phyloP scores from a whole-genome alignment of 2,113 vertebrate genomes.

The Heteronetta atricapilla region DNA sequence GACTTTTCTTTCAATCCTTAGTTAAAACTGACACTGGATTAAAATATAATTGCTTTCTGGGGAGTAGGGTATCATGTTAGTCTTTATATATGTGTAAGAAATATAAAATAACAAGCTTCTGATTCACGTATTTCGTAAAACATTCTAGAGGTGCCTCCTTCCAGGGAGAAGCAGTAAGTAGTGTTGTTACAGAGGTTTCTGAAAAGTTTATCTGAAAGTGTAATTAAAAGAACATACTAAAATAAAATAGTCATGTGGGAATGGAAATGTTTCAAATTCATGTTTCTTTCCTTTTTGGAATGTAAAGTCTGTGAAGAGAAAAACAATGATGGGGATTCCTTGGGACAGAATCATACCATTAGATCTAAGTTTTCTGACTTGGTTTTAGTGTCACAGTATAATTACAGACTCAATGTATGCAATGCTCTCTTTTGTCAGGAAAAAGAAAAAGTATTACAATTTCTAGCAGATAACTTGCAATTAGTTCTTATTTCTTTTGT shows the following conservation, averaged over 20 bases:
- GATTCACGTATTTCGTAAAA: background rate
- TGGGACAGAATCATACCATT: background rate
- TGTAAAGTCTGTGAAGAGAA: background rate
- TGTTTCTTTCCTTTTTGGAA: background rate
- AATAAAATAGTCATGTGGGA: background rate
- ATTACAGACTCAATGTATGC: background rate
- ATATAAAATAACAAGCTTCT: background rate
- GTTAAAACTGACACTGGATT: background rate
- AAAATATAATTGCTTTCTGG: background rate
- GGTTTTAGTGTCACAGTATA: background rate
- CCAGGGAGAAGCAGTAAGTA: background rate
- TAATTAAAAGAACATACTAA: background rate
- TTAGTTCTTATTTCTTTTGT: background rate
- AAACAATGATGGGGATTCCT: background rate
- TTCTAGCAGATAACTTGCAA: background rate
- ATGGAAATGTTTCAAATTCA: background rate
- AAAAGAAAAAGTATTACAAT: background rate
- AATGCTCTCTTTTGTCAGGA: background rate
- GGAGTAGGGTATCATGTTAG: background rate
- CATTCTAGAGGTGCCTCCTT: background rate
- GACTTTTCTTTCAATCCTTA: background rate
- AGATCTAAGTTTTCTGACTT: background rate
- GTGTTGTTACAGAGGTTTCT: background rate
- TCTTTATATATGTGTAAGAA: background rate
- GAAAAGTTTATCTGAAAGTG: background rate